These are phyloP conservation scores for Empis livida DNA, from an alignment of 2,888 invertebrate genomes.

Conservation along the genomic window DNA sequence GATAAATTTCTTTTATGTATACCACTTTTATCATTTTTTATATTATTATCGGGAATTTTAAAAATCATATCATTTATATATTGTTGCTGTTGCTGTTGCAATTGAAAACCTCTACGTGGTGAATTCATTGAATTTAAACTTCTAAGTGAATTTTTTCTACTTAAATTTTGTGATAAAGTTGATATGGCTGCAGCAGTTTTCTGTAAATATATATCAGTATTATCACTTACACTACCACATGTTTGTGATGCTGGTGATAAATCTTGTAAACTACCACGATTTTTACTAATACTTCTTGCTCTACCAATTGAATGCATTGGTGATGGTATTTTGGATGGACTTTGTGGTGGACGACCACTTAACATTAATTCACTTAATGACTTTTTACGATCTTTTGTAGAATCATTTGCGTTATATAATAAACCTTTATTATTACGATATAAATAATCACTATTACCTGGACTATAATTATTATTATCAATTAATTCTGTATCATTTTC, in stretches of 20 bases:
- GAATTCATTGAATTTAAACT: slow-evolving; percentile 24
- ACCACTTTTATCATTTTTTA: too few species aligned
- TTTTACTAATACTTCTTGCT: slow-evolving; percentile 32
- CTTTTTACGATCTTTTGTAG: background rate
- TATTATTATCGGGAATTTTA: background rate
- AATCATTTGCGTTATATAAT: background rate
- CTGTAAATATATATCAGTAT: slow-evolving; percentile 43
- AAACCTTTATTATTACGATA: background rate
- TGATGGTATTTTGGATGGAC: slow-evolving; percentile 64
- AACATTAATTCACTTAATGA: background rate
- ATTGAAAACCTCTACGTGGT: slow-evolving; percentile 13
- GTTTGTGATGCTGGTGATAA: slow-evolving; percentile 18
- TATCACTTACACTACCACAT: too few species aligned
- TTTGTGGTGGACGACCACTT: slow-evolving; percentile 29
- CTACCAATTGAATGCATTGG: slow-evolving; percentile 54
- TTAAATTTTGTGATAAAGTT: slow-evolving; percentile 27
- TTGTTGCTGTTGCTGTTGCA: too few species aligned
- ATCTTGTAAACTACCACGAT: slow-evolving; percentile 28
- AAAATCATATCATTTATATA: slow-evolving; percentile 9
- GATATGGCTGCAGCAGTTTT: slow-evolving; percentile 38
- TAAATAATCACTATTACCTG: background rate
- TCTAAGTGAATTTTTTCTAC: slow-evolving; percentile 31
- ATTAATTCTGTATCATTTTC: slow-evolving; percentile 22
- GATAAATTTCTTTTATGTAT: slow-evolving; percentile 17
- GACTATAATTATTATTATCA: slow-evolving; percentile 21